Percentiles rank a stretch among this genome's conserved stretches.
phyloP scores from a whole-genome alignment of 2,888 invertebrate genomes.

The Phyto melanocephala region DNA sequence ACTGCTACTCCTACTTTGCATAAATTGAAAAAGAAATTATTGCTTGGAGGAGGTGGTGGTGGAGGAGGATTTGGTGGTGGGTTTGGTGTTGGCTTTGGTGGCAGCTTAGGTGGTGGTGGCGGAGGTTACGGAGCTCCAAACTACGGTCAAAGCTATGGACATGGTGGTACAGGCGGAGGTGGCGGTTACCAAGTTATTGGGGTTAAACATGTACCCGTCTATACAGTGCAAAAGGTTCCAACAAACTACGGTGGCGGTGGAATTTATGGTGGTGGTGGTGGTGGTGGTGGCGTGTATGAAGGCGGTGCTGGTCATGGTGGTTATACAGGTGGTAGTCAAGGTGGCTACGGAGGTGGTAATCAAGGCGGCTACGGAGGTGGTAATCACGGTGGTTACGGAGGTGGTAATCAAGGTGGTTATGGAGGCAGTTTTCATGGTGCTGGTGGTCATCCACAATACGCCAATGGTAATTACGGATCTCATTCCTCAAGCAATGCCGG shows the following conservation, averaged over 20 bases:
- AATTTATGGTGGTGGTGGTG: slow-evolving; percentile 19
- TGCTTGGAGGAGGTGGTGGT: slow-evolving; percentile 57
- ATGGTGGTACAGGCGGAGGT: slow-evolving; percentile 52
- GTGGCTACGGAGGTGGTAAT: slow-evolving; percentile 41
- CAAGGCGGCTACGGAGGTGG: slow-evolving; percentile 46
- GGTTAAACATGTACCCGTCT: slow-evolving; percentile 59
- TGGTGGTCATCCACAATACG: too few species aligned
- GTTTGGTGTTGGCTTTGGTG: not conserved
- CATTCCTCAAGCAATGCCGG: slow-evolving; percentile 33
- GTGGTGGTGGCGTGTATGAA: slow-evolving; percentile 43
- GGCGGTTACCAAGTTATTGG: slow-evolving; percentile 46
- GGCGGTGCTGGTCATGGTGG: slow-evolving; percentile 41
- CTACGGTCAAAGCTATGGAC: slow-evolving; percentile 25
- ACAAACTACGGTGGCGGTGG: slow-evolving; percentile 43
- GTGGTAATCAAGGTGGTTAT: slow-evolving; percentile 31
- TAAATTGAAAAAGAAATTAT: slow-evolving; percentile 53
- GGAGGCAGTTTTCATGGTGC: slow-evolving; percentile 34
- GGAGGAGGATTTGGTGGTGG: slow-evolving; percentile 30
- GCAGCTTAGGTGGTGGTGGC: slow-evolving; percentile 31
- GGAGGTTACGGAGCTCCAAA: slow-evolving; percentile 38
- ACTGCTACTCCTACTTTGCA: slow-evolving; percentile 64
- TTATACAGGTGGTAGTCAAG: slow-evolving; percentile 28
- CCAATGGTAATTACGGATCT: too few species aligned
- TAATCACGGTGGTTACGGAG: slow-evolving; percentile 53
- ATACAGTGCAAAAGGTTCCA: slow-evolving; percentile 51